Evolutionary conservation across 2,888 invertebrate genomes (phyloP).

Genomic region (Drosophila robusta): DNA sequence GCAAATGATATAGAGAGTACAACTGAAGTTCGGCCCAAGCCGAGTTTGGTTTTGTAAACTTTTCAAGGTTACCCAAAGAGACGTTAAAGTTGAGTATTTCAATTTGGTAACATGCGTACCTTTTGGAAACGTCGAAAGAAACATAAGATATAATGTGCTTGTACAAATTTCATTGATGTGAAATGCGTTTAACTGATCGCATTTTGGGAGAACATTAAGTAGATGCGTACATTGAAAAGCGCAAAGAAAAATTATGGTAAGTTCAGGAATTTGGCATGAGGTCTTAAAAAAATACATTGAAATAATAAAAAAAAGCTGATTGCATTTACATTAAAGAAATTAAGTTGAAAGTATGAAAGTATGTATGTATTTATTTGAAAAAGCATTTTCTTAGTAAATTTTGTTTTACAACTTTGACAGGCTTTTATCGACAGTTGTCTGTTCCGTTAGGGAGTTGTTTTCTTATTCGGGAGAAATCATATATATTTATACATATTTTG

Average conservation of each 20-base stretch:
- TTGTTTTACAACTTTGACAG: too few species aligned
- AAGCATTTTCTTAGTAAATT: too few species aligned
- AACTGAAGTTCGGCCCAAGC: conserved; percentile 3
- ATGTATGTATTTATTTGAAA: too few species aligned
- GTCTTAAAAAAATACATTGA: background rate
- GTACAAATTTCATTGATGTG: conserved; percentile 14
- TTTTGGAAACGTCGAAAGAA: background rate
- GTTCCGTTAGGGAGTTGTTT: too few species aligned
- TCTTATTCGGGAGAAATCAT: too few species aligned
- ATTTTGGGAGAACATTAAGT: background rate
- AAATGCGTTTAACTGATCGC: background rate
- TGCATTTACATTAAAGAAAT: background rate
- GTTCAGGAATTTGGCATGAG: conserved; percentile 22
- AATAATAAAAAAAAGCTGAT: background rate
- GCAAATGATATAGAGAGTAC: conserved; percentile 4
- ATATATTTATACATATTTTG: too few species aligned
- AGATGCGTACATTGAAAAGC: background rate
- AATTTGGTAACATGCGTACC: background rate
- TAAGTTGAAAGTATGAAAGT: too few species aligned
- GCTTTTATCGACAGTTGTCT: too few species aligned
- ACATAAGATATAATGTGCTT: conserved; percentile 21
- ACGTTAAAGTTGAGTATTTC: background rate
- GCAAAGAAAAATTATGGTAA: conserved; percentile 25
- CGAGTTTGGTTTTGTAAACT: conserved; percentile 14
- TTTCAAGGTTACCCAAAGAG: conserved; percentile 11